These are phyloP conservation scores for Xestia sexstrigata DNA, from an alignment of 2,888 invertebrate species.

Conservation along the genomic window DNA sequence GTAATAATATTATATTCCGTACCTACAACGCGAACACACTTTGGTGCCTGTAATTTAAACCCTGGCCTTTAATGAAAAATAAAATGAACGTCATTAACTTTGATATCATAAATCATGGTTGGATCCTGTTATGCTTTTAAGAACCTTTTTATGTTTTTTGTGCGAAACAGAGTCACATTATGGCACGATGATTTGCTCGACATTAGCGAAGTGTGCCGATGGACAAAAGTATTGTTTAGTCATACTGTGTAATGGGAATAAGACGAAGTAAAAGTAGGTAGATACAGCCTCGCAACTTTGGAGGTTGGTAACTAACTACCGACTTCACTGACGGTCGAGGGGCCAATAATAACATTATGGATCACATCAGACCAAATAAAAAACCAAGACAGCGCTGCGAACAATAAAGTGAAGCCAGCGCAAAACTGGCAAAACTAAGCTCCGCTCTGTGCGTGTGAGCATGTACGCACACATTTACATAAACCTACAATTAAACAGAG, in stretches of 20 bases:
- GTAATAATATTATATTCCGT: not conserved
- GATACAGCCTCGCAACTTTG: constrained; percentile 10
- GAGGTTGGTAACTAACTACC: too few species aligned
- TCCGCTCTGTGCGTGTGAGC: too few species aligned
- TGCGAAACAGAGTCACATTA: constrained; percentile 44
- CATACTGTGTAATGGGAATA: constrained; percentile 60
- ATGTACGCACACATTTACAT: too few species aligned
- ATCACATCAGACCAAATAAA: too few species aligned
- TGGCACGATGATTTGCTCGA: constrained; percentile 43
- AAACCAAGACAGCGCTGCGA: too few species aligned
- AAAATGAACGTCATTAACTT: constrained; percentile 45
- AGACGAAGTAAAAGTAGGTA: constrained; percentile 17
- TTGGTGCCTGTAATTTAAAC: constrained; percentile 41
- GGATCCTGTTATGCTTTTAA: constrained; percentile 61
- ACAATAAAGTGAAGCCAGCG: too few species aligned
- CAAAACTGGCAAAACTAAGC: too few species aligned
- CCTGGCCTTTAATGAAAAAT: constrained; percentile 17
- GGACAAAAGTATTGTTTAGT: constrained; percentile 59
- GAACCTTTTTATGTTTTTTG: constrained; percentile 49
- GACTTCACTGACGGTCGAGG: too few species aligned
- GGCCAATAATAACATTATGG: too few species aligned
- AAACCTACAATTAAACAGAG: too few species aligned
- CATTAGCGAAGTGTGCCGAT: constrained; percentile 33
- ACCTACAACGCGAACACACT: not conserved
- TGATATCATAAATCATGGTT: constrained; percentile 61